A percentile compares a stretch with the other conserved stretches of the same genome.
phyloP scores from a whole-genome alignment of 1,140 invertebrate species.

The Caenorhabditis tropicalis region DNA sequence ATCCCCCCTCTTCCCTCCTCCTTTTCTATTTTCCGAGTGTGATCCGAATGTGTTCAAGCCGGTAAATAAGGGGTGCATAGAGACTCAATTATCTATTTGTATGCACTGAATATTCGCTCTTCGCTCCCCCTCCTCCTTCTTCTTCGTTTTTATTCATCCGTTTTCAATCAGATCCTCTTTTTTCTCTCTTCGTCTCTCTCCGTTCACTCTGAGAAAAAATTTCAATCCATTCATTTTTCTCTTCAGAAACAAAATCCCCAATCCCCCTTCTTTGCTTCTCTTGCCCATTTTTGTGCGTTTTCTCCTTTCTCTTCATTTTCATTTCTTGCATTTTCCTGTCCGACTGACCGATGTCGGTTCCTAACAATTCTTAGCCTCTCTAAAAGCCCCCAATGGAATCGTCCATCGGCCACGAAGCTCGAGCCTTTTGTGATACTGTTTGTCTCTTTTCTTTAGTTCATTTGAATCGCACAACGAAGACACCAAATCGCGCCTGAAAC shows the following conservation, averaged over 20 bases:
- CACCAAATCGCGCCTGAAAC: neutral
- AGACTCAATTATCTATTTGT: neutral
- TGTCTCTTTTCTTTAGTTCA: neutral
- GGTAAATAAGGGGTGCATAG: neutral
- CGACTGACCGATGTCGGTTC: constrained; percentile 28
- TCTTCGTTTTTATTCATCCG: neutral
- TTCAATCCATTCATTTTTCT: neutral
- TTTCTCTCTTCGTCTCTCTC: neutral
- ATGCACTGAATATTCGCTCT: constrained; percentile 17
- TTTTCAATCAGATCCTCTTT: neutral
- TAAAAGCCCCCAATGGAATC: neutral
- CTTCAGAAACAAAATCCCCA: neutral
- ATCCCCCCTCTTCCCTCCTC: neutral
- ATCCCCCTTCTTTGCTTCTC: neutral
- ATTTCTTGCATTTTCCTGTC: neutral
- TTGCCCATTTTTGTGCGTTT: constrained; percentile 25
- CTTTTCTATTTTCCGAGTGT: neutral
- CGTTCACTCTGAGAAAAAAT: neutral
- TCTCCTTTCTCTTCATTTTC: neutral
- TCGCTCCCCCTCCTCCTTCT: neutral
- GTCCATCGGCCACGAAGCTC: constrained; percentile 36
- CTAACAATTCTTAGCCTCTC: neutral
- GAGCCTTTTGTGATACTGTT: constrained; percentile 19
- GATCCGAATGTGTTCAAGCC: constrained; percentile 24
- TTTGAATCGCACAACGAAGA: constrained; percentile 1